Evolutionary conservation across 37 sponge, comb jelly and placozoan species (phyloP), one percentile per base, ranked within the genome.

Genomic region (Crambe crambe): DNA sequence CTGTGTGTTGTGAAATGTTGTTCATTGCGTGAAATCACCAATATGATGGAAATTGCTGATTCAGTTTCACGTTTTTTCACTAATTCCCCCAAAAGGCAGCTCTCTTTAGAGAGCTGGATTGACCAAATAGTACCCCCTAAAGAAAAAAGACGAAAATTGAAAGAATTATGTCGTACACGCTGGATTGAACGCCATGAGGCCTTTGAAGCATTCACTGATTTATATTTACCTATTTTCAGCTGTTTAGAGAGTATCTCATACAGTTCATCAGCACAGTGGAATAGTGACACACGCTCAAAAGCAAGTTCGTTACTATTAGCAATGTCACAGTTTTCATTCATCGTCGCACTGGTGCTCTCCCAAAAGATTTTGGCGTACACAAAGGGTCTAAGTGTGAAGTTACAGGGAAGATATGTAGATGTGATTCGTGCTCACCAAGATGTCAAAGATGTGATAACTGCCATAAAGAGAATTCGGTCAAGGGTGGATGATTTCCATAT

Each of bases 401-500:
- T 92, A 27, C 89, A 88, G 83, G 89, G 78, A 22, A n/a, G 67
- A 4, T 76, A 77, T 58, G 68, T 79, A n/a, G 84, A 86, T 83
- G 63, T 91, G 26, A 76, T 61, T 25, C 3, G 68, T 30, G 92
- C 92, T 21, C 44, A 87, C 37, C 30, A 74, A 29, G 76, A 91
- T 27, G 58, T 91, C 1, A 56, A 72, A 20, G 22, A 56, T 35
- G 80, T 82, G 1, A 78, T 40, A 59, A 41, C 60, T 35, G 40
- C 74, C 30, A 1, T 86, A 15, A 65, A 74, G 30, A 12, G 27
- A 21, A 26, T 6, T 41, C 29, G 32, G 39, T 21, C 34, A 15
- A 35, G 17, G 17, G 58, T 41, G 25, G 84, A 86, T 59, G 59
- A 75, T 26, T 27, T 72, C 27, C 85, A 77, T 56, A 51, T 72